Evolutionary conservation across 2,888 invertebrate species (phyloP), one percentile per base, ranked within the genome.

Genomic region (Ecdyonurus torrentis): DNA sequence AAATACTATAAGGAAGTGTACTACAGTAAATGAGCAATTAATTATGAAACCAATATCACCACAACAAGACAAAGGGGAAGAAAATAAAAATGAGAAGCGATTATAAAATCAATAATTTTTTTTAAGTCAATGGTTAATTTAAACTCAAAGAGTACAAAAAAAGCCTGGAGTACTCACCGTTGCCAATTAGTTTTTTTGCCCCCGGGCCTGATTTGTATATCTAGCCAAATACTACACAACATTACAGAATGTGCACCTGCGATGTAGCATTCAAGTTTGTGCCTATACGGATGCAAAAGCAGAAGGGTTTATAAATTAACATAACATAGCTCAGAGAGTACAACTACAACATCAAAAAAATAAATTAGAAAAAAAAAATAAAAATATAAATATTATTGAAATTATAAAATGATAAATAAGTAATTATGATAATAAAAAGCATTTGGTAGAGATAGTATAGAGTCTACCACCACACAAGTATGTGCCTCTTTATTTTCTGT

Each of bases 401-500:
- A n/a, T n/a, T n/a, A n/a, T n/a, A n/a, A n/a, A n/a, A n/a, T n/a
- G n/a, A n/a, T n/a, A n/a, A n/a, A n/a, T n/a, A n/a, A n/a, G n/a
- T 18, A 23, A 37, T 58, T 25, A 2, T 58, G n/a, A 18, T 3
- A 62, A 19, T 18, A 62, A 10, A 37, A 50, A 5, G 19, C 1
- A 18, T 18, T 18, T 62, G 50, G 22, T 3, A 58, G n/a, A 52
- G 25, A 55, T 24, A 22, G 10, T 53, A 23, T 23, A 20, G 24
- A 25, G 37, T 37, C 37, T 37, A 37, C 61, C 22, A 23, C 58
- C 22, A 19, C 62, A 23, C 22, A 23, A n/a, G 53, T 52, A 23
- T 61, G 58, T 10, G 55, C 62, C 7, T 58, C 62, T 23, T 62
- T 58, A n/a, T 62, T 58, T 25, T 55, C 18, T 19, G 53, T 62